Evolutionary conservation across 2,888 invertebrate species (phyloP).

Genomic region (Aplocera efformata): DNA sequence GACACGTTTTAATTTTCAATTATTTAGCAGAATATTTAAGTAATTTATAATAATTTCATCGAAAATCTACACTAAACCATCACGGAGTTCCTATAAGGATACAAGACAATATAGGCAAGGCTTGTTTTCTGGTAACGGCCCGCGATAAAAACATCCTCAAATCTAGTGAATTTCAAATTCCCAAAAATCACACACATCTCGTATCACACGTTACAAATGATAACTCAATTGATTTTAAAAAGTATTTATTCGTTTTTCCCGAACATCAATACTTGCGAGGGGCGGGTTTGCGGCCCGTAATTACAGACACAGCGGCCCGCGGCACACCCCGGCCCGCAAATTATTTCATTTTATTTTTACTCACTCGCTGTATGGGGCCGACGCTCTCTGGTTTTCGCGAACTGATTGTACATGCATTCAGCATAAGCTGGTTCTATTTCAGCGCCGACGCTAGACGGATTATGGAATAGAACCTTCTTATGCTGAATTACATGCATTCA

Average conservation of each 20-base stretch:
- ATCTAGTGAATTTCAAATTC: not conserved
- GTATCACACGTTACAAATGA: slow-evolving; percentile 15
- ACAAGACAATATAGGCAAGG: no score
- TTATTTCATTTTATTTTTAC: slow-evolving; percentile 77
- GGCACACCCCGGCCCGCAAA: slow-evolving; percentile 62
- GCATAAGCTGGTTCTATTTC: no score
- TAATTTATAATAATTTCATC: no score
- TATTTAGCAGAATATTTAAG: no score
- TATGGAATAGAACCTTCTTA: no score
- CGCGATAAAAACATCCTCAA: not conserved
- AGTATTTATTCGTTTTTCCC: slow-evolving; percentile 45
- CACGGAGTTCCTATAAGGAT: no score
- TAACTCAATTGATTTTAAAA: slow-evolving; percentile 34
- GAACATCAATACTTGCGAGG: slow-evolving; percentile 53
- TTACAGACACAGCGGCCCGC: slow-evolving; percentile 66
- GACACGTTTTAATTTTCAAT: no score
- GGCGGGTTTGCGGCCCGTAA: slow-evolving; percentile 63
- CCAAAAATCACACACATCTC: not conserved
- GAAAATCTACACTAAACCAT: no score
- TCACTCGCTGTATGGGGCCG: slow-evolving; percentile 47
- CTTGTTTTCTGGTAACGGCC: no score
- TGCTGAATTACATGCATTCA: no score
- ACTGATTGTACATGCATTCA: slow-evolving; percentile 39
- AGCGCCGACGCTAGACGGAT: no score
- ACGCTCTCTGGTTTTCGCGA: slow-evolving; percentile 48